Evolutionary conservation across 1,140 invertebrate genomes (phyloP), one percentile per base, ranked within the genome.

Genomic region (Cardiocondyla obscurior): DNA sequence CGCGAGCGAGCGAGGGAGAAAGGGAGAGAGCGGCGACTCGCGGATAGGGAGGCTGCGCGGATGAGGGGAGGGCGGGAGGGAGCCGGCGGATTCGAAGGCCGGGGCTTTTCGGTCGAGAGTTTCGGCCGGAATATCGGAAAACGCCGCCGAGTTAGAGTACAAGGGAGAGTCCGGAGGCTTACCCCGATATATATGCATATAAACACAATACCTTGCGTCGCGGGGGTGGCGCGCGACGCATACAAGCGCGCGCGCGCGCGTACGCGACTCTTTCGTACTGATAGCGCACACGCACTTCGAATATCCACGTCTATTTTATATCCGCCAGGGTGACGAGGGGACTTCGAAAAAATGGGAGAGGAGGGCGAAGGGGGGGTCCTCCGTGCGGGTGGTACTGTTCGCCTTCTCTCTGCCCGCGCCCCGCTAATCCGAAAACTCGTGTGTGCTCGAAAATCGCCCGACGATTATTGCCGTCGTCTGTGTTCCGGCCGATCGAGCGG

Each of bases 231-330:
- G 39, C 62, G 67, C 69, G 81, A 46, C 73, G n/a, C 51, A 39
- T 25, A 53, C 28, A 57, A 19, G 16, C 10, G 30, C 19, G 22
- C n/a, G 10, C 81, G 42, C 14, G 30, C 60, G 49, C 36, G 10
- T 49, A 58, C 33, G 12, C 58, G 79, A 62, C 25, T 46, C 60
- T 79, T 88, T 83, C 88, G 83, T 73, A 74, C 72, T 14, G 72
- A 33, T 39, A 44, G 36, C 60, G 72, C 72, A 33, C 65, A 81
- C 67, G 53, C 83, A 87, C 19, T 19, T 30, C 69, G 39, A 79
- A 86, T 90, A 90, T 90, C 82, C 83, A 84, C 90, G 89, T 90
- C 90, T 90, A 92, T 92, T 92, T 91, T 91, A 92, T 91, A 92
- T 91, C 81, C 86, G 83, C 33, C n/a, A n/a, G 28, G 22, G 46